Conservation (phyloP, 2,888 invertebrate genomes). For the Drosophila phalerata region DNA sequence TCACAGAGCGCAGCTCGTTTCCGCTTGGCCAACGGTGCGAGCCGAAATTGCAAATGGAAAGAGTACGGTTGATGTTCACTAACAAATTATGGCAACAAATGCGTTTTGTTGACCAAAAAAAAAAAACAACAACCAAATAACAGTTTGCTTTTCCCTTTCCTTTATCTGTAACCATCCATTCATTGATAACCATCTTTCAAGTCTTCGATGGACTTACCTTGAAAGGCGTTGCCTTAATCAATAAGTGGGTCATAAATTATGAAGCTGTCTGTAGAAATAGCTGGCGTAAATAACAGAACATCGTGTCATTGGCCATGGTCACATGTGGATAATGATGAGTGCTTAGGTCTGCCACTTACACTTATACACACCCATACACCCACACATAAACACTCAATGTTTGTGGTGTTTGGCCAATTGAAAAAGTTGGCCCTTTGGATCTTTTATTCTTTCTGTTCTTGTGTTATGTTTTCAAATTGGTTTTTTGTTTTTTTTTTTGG, state of each 20-base stretch:
- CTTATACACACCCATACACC: neutral
- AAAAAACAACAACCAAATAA: conserved; percentile 11
- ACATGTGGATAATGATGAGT: conserved; percentile 60
- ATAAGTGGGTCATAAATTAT: conserved; percentile 79
- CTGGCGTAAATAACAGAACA: conserved; percentile 49
- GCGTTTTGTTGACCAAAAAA: conserved; percentile 22
- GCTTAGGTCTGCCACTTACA: conserved; percentile 31
- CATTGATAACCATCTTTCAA: conserved; percentile 55
- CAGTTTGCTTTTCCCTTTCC: neutral
- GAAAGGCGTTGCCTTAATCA: conserved; percentile 53
- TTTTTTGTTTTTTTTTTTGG: conserved; percentile 13
- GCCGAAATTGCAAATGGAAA: conserved; percentile 27
- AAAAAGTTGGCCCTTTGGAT: conserved; percentile 62
- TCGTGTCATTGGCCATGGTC: conserved; percentile 36
- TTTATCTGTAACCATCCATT: conserved; percentile 6
- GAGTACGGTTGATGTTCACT: neutral
- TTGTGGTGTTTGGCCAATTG: conserved; percentile 56
- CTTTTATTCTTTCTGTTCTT: conserved; percentile 30
- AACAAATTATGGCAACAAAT: conserved; percentile 38
- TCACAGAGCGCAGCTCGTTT: conserved; percentile 62
- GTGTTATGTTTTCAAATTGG: conserved; percentile 21
- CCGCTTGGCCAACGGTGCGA: conserved; percentile 61
- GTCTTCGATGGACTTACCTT: conserved; percentile 24
- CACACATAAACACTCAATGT: neutral
- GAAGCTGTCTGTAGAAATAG: conserved; percentile 70